Conservation (phyloP, 2,888 invertebrate species). For the Limnephilus marmoratus region DNA sequence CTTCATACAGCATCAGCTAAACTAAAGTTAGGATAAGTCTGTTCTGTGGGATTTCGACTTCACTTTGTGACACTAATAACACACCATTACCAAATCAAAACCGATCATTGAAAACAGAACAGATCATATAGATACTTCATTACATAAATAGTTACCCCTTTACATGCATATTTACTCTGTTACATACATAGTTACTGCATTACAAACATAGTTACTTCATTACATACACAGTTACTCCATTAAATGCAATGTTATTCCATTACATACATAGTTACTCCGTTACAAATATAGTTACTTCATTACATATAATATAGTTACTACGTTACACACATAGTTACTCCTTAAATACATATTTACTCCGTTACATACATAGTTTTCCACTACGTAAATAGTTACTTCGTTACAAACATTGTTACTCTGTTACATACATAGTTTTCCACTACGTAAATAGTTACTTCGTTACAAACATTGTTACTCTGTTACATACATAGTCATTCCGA, state of each 20-base stretch:
- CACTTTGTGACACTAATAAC: not conserved
- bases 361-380: not conserved
- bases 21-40: not conserved
- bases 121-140: not conserved
- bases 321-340: not conserved
- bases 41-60: not conserved
- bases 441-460: not conserved
- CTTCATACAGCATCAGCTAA: not conserved
- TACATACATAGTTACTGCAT: not conserved
- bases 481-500: not conserved
- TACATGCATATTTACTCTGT: not conserved
- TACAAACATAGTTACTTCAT: not conserved
- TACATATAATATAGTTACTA: not conserved
- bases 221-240: not conserved
- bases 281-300: too few species aligned
- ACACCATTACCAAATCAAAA: not conserved
- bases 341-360: not conserved
- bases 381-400: not conserved
- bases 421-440: not conserved
- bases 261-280: not conserved
- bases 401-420: too few species aligned
- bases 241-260: not conserved
- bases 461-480: too few species aligned
- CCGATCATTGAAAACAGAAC: not conserved
- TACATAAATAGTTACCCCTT: not conserved